Evolutionary conservation across 2,888 invertebrate genomes (phyloP), one percentile per base, ranked within the genome.

Genomic region (Drosophila vallismaia): DNA sequence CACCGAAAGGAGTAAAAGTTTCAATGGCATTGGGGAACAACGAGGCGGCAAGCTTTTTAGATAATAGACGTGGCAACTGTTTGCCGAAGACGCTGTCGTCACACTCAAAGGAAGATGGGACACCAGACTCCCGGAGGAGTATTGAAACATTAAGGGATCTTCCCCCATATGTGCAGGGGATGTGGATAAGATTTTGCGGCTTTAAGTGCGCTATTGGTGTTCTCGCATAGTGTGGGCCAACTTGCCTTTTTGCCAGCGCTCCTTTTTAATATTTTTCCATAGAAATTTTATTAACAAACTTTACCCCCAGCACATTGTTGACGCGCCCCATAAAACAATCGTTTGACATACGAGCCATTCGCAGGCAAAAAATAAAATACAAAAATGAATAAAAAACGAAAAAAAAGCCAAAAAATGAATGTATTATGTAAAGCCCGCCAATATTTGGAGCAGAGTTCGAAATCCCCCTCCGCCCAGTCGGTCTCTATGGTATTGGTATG

Each of bases 31-130:
- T 59, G 49, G 56, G 44, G 58, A 42, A 51, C 46, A 64, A 71
- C 70, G 81, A 72, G 66, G 75, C 56, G 70, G 63, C 67, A 70
- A 70, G 71, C 75, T 64, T 74, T 75, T 67, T 60, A 80, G 78
- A 80, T 80, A 84, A 80, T 78, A 78, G 84, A 80, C 81, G 78
- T 80, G 84, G 78, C 76, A 84, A 80, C 75, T 76, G 78, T 80
- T 81, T 84, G 75, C 76, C 58, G 60, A 79, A 71, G 64, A 66
- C 64, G 54, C 53, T 48, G 64, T 63, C 64, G 64, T 63, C 64
- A 38, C 63, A 52, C 52, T 52, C 51, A 48, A 29, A 8, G 64
- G 64, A 53, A 52, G 53, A 19, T 40, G 54, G 64, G 54, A 44
- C 71, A 42, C 72, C 38, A 69, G 78, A 59, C 71, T 54, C 55